Base-by-base conservation (phyloP, 2,888 invertebrate species). In the Chirona hameri region DNA sequence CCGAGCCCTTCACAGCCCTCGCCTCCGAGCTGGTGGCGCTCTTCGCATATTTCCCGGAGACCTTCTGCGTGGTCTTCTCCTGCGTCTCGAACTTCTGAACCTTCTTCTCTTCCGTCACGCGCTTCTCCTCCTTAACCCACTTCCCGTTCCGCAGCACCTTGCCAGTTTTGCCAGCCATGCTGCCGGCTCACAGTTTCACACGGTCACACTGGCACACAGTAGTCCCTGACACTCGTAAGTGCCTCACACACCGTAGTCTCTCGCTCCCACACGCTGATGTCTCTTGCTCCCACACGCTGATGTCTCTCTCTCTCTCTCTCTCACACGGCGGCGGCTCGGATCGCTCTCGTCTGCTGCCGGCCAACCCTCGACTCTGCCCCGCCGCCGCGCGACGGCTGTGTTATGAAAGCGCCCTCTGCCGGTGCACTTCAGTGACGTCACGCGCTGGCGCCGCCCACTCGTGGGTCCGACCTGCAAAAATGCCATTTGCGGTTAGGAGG, bases 401-500 rank as follows among this genome's bases (percentile, higher is more conserved):
- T 76, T 76, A 76, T 76, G 76, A 76, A 76, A 76, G 76, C 76
- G 76, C 39, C 72, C 27, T 29, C 76, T 27, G 24, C 39, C 76
- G 46, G 76, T 31, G 76, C 46, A 39, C 76, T 39, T 24, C 24
- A 7, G 24, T 76, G 76, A 76, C 76, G 76, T 76, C 76, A 76
- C 76, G 2, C 1, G 24, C 46, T 39, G 31, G 76, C 46, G 46
- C 76, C 76, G 76, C 76, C 76, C 76, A 76, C 76, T 46, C 76
- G 76, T 39, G 24, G 76, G 76, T 76, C 24, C 76, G 76, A 76
- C 76, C 76, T 76, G 76, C 76, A 24, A 76, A 76, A 76, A 46
- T 24, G 76, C 46, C 29, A 72, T 72, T 72, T 72, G 31, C 29
- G 72, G 72, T 72, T 15, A 72, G 18, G 31, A 27, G 3, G 5